Conservation (phyloP, 2,888 invertebrate species). For the Apodemia arnacis region DNA sequence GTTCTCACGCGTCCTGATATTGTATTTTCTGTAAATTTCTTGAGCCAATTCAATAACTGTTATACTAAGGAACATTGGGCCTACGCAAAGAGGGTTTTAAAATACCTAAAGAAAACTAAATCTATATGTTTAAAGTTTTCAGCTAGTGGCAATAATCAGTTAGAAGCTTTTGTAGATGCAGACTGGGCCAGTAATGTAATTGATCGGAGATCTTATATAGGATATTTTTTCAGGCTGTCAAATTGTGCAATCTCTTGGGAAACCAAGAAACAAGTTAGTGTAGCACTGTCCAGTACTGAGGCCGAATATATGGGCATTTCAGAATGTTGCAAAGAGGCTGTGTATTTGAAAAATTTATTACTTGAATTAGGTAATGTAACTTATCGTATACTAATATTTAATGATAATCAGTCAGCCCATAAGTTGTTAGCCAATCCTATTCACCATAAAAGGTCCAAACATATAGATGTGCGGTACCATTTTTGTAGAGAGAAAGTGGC, state of each 20-base stretch:
- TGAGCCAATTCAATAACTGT: conserved; percentile 35
- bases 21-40: conserved; percentile 1
- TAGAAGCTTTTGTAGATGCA: conserved; percentile 80
- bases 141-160: conserved; percentile 38
- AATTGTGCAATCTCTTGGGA: conserved; percentile 84
- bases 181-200: conserved; percentile 79
- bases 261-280: conserved; percentile 71
- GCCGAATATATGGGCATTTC: conserved; percentile 54
- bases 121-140: conserved; percentile 62
- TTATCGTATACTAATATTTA: not conserved
- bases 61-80: not conserved
- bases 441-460: not conserved
- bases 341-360: conserved; percentile 51
- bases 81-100: conserved; percentile 77
- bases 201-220: conserved; percentile 82
- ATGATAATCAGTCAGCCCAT: not conserved
- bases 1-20: not conserved
- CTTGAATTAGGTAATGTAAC: not conserved
- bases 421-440: not conserved
- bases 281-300: conserved; percentile 50
- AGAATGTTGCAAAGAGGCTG: conserved; percentile 50
- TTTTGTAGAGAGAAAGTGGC: not conserved
- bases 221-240: conserved; percentile 78
- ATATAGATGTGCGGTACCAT: not conserved
- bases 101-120: conserved; percentile 78